Conservation (phyloP, 2,888 invertebrate species). For the Empis stercorea region DNA sequence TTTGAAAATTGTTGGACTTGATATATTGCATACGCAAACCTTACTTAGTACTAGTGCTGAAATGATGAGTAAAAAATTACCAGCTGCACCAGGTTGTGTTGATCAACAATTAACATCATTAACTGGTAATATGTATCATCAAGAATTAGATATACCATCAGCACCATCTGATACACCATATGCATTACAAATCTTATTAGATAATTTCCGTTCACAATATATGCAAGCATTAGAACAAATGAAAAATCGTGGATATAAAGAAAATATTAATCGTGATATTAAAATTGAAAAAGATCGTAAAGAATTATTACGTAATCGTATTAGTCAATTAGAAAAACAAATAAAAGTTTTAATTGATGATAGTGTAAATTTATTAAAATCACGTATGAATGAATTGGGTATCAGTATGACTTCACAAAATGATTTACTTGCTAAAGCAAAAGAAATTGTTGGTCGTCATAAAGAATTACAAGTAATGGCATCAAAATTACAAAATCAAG, state of each 20-base stretch:
- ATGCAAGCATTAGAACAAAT: slow-evolving; percentile 72
- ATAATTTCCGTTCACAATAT: slow-evolving; percentile 74
- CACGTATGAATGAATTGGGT: slow-evolving; percentile 81
- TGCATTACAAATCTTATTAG: slow-evolving; percentile 73
- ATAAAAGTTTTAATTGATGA: slow-evolving; percentile 85
- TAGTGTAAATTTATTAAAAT: slow-evolving; percentile 76
- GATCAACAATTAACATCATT: slow-evolving; percentile 79
- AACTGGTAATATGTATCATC: slow-evolving; percentile 58
- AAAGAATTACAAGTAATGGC: slow-evolving; percentile 85
- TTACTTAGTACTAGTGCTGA: slow-evolving; percentile 73
- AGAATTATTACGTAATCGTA: slow-evolving; percentile 65
- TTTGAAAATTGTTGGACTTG: slow-evolving; percentile 72
- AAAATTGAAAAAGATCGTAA: slow-evolving; percentile 75
- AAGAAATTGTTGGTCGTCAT: slow-evolving; percentile 84
- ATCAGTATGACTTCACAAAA: slow-evolving; percentile 78
- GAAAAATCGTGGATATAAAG: slow-evolving; percentile 63
- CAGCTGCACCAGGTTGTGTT: slow-evolving; percentile 83
- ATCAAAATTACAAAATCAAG: slow-evolving; percentile 73
- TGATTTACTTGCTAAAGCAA: slow-evolving; percentile 72
- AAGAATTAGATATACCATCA: slow-evolving; percentile 70
- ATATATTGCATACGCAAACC: slow-evolving; percentile 79
- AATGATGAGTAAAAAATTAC: slow-evolving; percentile 55
- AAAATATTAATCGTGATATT: slow-evolving; percentile 60
- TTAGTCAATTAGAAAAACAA: slow-evolving; percentile 85
- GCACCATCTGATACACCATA: slow-evolving; percentile 70